phyloP scores from a whole-genome alignment of 2,113 vertebrate species.

The Zapus hudsonius region DNA sequence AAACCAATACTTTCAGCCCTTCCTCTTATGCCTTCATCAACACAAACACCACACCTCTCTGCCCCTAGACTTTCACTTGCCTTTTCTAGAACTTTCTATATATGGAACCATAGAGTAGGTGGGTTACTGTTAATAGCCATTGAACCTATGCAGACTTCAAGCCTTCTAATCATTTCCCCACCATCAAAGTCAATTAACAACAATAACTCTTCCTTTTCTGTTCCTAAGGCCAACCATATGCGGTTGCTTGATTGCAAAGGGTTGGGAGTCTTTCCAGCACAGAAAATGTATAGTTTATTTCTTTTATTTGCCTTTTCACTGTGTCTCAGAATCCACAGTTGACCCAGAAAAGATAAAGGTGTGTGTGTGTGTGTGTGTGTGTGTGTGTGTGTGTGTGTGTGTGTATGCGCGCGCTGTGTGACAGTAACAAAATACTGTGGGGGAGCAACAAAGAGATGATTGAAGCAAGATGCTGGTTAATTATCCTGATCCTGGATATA shows the following conservation, averaged over 20 bases:
- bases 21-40: not conserved
- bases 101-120: conserved; percentile 48
- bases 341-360: not conserved
- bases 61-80: not conserved
- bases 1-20: not conserved
- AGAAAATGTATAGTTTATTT: not conserved
- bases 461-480: not conserved
- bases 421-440: not conserved
- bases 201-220: not conserved
- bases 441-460: too few relatives aligned
- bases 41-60: not conserved
- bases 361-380: too few relatives aligned
- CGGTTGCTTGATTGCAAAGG: not conserved
- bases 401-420: too few relatives aligned
- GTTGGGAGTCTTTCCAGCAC: not conserved
- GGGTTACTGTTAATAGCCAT: conserved; percentile 55
- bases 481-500: not conserved
- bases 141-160: conserved; percentile 43
- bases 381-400: too few relatives aligned
- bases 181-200: conserved; percentile 17
- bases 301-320: not conserved
- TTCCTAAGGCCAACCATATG: not conserved
- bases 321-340: not conserved
- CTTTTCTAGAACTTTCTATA: conserved; percentile 52
- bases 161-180: not conserved